These are phyloP conservation scores for Aphidius ervi DNA, from an alignment of 1,140 invertebrate genomes.

Conservation along the genomic window DNA sequence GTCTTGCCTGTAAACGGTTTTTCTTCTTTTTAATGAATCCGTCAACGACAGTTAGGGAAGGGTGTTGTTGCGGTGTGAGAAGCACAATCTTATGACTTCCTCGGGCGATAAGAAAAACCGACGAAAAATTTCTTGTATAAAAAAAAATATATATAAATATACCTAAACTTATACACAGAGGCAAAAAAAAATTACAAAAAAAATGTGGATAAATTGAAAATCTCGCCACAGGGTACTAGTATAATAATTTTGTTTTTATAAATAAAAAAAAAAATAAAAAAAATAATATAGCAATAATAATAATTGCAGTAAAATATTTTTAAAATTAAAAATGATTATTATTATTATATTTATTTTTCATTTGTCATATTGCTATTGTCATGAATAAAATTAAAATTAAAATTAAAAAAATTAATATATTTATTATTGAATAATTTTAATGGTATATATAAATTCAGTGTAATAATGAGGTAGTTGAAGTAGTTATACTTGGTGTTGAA, in stretches of 20 bases:
- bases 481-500: too few relatives aligned
- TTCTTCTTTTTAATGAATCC: constrained; percentile 44
- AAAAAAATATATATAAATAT: constrained; percentile 6
- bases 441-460: too few relatives aligned
- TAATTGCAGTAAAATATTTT: too few relatives aligned
- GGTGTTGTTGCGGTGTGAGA: constrained; percentile 18
- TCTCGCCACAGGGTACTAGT: constrained; percentile 1
- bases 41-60: constrained; percentile 33
- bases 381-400: too few relatives aligned
- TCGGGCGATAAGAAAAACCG: constrained; percentile 33
- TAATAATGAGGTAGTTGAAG: too few relatives aligned
- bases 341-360: too few relatives aligned
- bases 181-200: constrained; percentile 9
- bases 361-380: too few relatives aligned
- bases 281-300: too few relatives aligned
- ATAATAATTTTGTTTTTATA: neutral
- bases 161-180: constrained; percentile 7
- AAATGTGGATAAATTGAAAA: constrained; percentile 10
- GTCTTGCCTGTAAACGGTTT: constrained; percentile 35
- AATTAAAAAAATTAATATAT: too few relatives aligned
- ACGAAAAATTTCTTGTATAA: constrained; percentile 3
- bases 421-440: too few relatives aligned
- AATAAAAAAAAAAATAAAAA: too few relatives aligned
- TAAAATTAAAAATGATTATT: too few relatives aligned
- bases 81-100: constrained; percentile 37